Evolutionary conservation across 2,888 invertebrate species (phyloP).

Genomic region (Gari tellinella): DNA sequence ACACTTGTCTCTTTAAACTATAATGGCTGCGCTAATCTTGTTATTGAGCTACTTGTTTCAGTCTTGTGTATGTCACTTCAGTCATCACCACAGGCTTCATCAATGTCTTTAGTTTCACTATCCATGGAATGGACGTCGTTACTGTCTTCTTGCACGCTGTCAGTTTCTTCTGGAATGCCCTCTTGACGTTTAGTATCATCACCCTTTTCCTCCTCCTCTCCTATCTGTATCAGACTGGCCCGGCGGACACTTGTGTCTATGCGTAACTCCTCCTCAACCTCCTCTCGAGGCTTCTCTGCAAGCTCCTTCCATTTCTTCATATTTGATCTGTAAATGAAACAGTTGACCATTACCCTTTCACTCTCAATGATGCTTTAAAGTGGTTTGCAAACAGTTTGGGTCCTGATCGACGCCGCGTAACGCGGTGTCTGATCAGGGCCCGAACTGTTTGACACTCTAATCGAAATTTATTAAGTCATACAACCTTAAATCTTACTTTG

Average conservation of each 20-base stretch:
- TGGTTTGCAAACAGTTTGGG: too few species aligned
- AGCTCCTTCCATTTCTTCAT: conserved; percentile 87
- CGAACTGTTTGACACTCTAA: too few species aligned
- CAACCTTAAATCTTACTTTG: too few species aligned
- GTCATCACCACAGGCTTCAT: background rate
- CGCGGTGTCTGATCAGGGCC: too few species aligned
- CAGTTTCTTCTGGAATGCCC: conserved; percentile 39
- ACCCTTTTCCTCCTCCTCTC: conserved; percentile 46
- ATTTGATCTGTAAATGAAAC: conserved; percentile 86
- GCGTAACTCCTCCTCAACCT: conserved; percentile 55
- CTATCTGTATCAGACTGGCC: conserved; percentile 57
- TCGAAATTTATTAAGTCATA: too few species aligned
- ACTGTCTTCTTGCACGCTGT: conserved; percentile 27
- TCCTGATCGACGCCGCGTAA: too few species aligned
- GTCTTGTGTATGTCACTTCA: too few species aligned
- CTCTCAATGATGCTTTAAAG: too few species aligned
- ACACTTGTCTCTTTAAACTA: too few species aligned
- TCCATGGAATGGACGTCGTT: conserved; percentile 7
- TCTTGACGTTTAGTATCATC: conserved; percentile 38
- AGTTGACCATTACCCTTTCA: too few species aligned
- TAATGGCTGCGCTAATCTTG: too few species aligned
- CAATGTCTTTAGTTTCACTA: conserved; percentile 14
- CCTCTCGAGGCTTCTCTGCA: conserved; percentile 82
- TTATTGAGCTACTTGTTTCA: too few species aligned
- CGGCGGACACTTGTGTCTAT: conserved; percentile 43